Evolutionary conservation across 2,113 vertebrate genomes (phyloP).

Genomic region (Beaufortia kweichowensis): DNA sequence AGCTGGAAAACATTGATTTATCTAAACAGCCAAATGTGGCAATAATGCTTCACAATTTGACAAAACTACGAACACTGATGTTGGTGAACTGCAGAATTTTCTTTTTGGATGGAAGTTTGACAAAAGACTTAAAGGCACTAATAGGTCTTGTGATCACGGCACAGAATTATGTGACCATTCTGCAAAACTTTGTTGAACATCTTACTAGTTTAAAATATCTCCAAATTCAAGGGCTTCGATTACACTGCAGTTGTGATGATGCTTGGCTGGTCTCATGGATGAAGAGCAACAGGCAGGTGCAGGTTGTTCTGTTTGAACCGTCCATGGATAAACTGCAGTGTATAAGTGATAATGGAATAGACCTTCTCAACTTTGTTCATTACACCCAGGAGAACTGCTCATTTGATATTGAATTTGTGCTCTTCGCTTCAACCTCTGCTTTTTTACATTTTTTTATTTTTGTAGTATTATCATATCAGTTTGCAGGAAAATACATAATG

Average conservation of each 20-base stretch:
- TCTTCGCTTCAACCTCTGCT: slow-evolving; percentile 53
- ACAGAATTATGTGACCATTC: neutral
- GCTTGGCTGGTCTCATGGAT: slow-evolving; percentile 27
- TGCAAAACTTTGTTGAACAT: slow-evolving; percentile 59
- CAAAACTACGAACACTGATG: slow-evolving; percentile 51
- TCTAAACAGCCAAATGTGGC: slow-evolving; percentile 56
- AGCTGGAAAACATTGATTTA: slow-evolving; percentile 65
- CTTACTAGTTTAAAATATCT: slow-evolving; percentile 63
- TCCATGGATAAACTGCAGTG: slow-evolving; percentile 19
- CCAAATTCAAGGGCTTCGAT: slow-evolving; percentile 28
- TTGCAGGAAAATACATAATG: slow-evolving; percentile 54
- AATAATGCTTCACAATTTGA: slow-evolving; percentile 43
- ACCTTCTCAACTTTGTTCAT: neutral
- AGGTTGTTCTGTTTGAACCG: neutral
- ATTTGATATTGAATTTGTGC: slow-evolving; percentile 57
- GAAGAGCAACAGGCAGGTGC: slow-evolving; percentile 4
- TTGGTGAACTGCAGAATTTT: slow-evolving; percentile 71
- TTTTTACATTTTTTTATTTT: slow-evolving; percentile 56
- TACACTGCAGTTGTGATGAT: slow-evolving; percentile 56
- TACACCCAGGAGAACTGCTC: slow-evolving; percentile 66
- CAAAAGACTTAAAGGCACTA: slow-evolving; percentile 15
- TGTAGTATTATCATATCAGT: slow-evolving; percentile 55
- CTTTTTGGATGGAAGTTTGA: slow-evolving; percentile 62
- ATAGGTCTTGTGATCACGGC: neutral
- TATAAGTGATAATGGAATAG: neutral